A percentile compares a stretch with the other conserved stretches of the same genome.
phyloP scores from a whole-genome alignment of 2,888 invertebrate genomes.

The Pherbina coryleti region DNA sequence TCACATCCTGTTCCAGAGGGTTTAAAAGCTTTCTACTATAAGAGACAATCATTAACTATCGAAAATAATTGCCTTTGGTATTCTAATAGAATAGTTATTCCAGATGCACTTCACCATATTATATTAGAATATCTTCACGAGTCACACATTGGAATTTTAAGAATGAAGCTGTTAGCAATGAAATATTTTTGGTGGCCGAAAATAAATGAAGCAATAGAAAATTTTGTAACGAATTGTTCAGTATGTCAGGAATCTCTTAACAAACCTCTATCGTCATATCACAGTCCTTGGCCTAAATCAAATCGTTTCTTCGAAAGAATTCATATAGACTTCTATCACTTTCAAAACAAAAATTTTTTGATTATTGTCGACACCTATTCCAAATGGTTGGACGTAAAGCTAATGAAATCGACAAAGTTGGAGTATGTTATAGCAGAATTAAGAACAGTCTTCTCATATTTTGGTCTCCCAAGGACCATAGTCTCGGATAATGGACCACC shows the following conservation, averaged over 20 bases:
- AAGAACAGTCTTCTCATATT: slow-evolving; percentile 39
- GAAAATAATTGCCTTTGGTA: slow-evolving; percentile 32
- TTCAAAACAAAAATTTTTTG: slow-evolving; percentile 17
- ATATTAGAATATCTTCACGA: slow-evolving; percentile 48
- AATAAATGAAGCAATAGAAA: slow-evolving; percentile 53
- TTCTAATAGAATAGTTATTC: slow-evolving; percentile 43
- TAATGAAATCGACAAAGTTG: slow-evolving; percentile 28
- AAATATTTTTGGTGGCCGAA: slow-evolving; percentile 48
- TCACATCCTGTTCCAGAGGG: background rate
- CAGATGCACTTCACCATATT: slow-evolving; percentile 35
- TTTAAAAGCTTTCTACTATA: background rate
- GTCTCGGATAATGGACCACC: slow-evolving; percentile 51
- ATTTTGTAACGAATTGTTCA: slow-evolving; percentile 31
- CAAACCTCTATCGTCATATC: background rate
- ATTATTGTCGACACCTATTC: slow-evolving; percentile 34
- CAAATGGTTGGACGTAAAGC: slow-evolving; percentile 31
- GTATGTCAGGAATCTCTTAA: background rate
- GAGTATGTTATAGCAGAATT: slow-evolving; percentile 16
- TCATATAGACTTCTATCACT: slow-evolving; percentile 39
- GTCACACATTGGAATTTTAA: slow-evolving; percentile 53
- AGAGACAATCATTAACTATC: slow-evolving; percentile 1
- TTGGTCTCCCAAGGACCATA: slow-evolving; percentile 47
- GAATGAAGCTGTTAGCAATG: slow-evolving; percentile 54
- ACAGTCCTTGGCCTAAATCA: slow-evolving; percentile 31
- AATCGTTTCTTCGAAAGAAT: slow-evolving; percentile 37